Conservation (phyloP, 2,797 vertebrate genomes). For the Telmatherina bonti region DNA sequence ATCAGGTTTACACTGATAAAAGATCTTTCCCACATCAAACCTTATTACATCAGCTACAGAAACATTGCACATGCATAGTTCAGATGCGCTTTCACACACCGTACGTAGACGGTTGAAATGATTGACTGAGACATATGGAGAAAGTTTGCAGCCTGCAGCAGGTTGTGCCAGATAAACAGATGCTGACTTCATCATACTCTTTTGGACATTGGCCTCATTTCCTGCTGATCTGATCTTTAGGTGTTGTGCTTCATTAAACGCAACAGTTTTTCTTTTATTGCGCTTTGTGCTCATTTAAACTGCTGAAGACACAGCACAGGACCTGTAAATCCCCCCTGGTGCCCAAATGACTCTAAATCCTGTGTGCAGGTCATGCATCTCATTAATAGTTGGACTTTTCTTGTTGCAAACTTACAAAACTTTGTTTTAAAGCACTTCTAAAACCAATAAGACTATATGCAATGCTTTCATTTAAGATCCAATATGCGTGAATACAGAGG, state of each 20-base stretch:
- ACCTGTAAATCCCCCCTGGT: not conserved
- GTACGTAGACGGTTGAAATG: not conserved
- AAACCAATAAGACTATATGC: not conserved
- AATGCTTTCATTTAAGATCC: slow-evolving; percentile 5
- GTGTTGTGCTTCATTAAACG: not conserved
- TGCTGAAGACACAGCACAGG: not conserved
- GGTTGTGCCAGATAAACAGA: rapidly evolving
- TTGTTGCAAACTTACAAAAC: not conserved
- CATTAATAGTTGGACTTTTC: not conserved
- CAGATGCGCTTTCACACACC: not conserved
- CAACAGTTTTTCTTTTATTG: not conserved
- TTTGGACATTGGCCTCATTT: not conserved
- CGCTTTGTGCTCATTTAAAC: not conserved
- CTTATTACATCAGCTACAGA: not conserved
- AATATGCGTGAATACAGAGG: slow-evolving; percentile 2
- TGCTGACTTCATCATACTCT: not conserved
- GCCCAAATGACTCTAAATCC: not conserved
- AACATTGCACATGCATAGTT: not conserved
- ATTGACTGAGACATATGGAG: not conserved
- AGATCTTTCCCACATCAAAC: not conserved
- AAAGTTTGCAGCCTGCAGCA: not conserved
- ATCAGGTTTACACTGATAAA: not conserved
- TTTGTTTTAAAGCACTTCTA: not conserved
- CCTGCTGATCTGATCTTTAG: not conserved
- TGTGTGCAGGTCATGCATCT: not conserved